Evolutionary conservation across 2,888 invertebrate genomes (phyloP).

Genomic region (Yponomeuta malinellus): DNA sequence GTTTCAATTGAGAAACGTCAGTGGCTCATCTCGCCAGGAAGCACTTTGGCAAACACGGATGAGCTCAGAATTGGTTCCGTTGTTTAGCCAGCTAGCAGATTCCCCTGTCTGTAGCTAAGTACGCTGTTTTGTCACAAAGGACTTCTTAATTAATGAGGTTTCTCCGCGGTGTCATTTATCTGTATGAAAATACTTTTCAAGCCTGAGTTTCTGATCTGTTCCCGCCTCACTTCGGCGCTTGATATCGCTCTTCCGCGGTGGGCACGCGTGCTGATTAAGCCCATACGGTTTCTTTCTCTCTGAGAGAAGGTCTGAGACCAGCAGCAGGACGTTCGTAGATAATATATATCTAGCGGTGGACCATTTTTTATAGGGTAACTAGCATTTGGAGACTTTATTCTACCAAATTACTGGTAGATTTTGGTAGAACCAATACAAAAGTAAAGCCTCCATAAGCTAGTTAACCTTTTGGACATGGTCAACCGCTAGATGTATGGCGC

Average conservation of each 20-base stretch:
- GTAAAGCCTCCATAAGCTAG: no score
- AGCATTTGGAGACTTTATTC: no score
- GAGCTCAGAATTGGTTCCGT: constrained; percentile 66
- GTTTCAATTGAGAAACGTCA: constrained; percentile 26
- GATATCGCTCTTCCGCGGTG: no score
- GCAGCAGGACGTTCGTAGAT: neutral
- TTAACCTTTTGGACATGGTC: no score
- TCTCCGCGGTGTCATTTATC: neutral
- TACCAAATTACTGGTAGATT: no score
- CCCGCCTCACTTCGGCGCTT: no score
- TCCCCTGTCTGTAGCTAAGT: constrained; percentile 26
- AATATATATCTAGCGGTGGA: neutral
- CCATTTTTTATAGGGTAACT: neutral
- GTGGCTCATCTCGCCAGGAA: constrained; percentile 39
- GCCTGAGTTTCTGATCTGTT: no score
- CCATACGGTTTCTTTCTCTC: neutral
- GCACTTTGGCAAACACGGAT: constrained; percentile 67
- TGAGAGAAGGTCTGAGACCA: neutral
- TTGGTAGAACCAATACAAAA: no score
- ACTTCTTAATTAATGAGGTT: neutral
- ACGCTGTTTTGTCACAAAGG: neutral
- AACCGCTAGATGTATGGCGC: no score
- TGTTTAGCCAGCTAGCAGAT: constrained; percentile 56
- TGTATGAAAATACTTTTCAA: neutral
- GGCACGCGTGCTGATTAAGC: neutral